Evolutionary conservation across 1,140 invertebrate species (phyloP), one percentile per base, ranked within the genome.

Genomic region (Manduca sexta): DNA sequence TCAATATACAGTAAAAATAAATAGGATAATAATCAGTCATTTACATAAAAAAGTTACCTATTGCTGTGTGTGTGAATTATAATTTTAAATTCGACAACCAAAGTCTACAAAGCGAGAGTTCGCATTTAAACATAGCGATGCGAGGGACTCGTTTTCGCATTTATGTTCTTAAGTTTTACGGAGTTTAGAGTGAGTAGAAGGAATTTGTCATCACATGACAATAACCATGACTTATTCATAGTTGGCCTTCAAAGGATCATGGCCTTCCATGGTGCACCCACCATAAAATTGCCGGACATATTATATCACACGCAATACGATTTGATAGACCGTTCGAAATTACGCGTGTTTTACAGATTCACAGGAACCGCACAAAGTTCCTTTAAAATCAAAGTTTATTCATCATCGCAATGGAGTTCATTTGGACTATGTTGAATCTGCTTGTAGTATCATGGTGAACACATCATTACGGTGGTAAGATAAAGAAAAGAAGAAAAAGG

Each of bases 1-100:
- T 45, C 50, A 49, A 58, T 39, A 43, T 14, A 49, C 56, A 52
- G 37, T 46, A 50, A 52, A 52, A 58, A 52, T 15, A 49, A 45
- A 29, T 13, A 42, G 10, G 31, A 50, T 47, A 46, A 46, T 42
- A 46, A 50, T 48, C 42, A 35, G 47, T 46, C 46, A 56, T 46
- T 14, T 38, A n/a, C 11, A 38, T 15, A 43, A 49, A 58, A 52
- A 58, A 52, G 37, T 52, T 46, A 58, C 49, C 2, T 58, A 46
- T 50, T 37, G 46, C 42, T 56, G 47, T 29, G 46, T 39, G 47
- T 41, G 40, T 38, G 50, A 46, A 52, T 52, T 16, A 52, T 44
- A 34, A 49, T 45, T 55, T 17, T 55, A 34, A 49, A 45, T 26
- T 45, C 46, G 52, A 39, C 52, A 42, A 37, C 48, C 53, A 38